These are phyloP conservation scores for Neodontobutis hainanensis DNA, from an alignment of 2,113 vertebrate genomes.

Conservation along the genomic window DNA sequence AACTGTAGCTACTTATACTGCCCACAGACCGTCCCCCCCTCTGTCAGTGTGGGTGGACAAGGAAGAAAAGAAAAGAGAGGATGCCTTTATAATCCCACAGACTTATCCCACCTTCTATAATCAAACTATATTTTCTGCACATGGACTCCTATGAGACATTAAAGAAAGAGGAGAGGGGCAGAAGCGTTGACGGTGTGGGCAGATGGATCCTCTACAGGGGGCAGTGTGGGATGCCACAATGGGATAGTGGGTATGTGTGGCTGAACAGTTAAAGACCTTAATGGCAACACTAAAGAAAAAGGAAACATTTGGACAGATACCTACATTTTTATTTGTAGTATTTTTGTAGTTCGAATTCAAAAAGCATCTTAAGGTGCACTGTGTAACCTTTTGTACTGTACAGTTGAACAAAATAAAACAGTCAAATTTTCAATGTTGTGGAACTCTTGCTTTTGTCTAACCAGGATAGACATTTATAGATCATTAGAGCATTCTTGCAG, in stretches of 20 bases:
- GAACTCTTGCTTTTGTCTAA: too few relatives aligned
- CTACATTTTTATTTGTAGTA: too few relatives aligned
- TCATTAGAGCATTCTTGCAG: too few relatives aligned
- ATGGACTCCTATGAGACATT: not conserved
- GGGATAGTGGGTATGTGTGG: conserved; percentile 9
- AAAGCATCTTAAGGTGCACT: too few relatives aligned
- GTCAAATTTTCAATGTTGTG: too few relatives aligned
- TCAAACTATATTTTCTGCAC: not conserved
- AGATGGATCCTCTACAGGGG: conserved; percentile 64
- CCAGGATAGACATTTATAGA: too few relatives aligned
- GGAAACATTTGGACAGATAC: conserved; percentile 6
- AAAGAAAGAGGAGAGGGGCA: conserved; percentile 32
- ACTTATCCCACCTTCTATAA: conserved; percentile 1
- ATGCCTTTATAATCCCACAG: conserved; percentile 42
- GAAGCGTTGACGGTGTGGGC: conserved; percentile 54
- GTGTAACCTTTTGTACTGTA: too few relatives aligned
- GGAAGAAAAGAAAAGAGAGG: conserved; percentile 42
- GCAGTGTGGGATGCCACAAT: conserved; percentile 46
- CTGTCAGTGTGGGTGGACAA: conserved; percentile 54
- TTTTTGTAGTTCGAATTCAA: too few relatives aligned
- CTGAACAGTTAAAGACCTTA: conserved; percentile 7
- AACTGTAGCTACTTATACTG: conserved; percentile 28
- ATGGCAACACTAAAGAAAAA: not conserved
- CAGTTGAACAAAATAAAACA: too few relatives aligned
- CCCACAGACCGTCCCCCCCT: conserved; percentile 16